Base-by-base conservation (phyloP, 2,113 vertebrate genomes). In the Burhinus oedicnemus region DNA sequence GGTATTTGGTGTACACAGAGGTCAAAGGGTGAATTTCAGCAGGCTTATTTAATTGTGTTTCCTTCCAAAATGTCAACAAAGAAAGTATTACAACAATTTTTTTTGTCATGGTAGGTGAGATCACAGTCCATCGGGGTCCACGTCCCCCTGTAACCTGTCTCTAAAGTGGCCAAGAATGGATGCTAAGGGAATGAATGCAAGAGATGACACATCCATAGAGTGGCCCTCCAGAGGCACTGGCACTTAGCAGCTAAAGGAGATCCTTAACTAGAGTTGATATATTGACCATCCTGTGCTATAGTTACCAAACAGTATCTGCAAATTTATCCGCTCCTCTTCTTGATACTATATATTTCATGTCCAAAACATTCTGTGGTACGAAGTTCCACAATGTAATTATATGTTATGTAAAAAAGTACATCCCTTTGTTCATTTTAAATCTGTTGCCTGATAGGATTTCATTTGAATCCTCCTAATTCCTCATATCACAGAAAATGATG, bases 101-200 rank as follows among this genome's bases (percentile, higher is more conserved):
- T 57, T 55, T 61, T 38, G 8, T 36, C 27, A 11, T 2, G 1
- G 26, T 18, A 38, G 45, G 51, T 75, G 45, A 45, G 70, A 78
- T 78, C 40, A 57, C 17, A 60, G 74, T 55, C 74, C 55, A 30
- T 20, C 21, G 68, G 71, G 3, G 26, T 32, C 38, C 72, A 29
- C 1, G 1, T 12, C 4, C 9, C 25, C 4, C 42, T 45, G 17
- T 30, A 58, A 34, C 4, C 38, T 40, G 4, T 23, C 27, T 36
- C 77, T 64, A 4, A 44, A 72, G 23, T 13, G 54, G 38, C 17
- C 57, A 61, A 17, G 2, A 49, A 36, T 29, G 26, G 45, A 20
- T 44, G 38, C 18, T 25, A 22, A 38, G 42, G 34, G 62, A 68
- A 58, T 30, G 13, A 54, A 42, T 27, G 38, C 30, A 76, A 32